A percentile compares a stretch with the other conserved stretches of the same genome.
These are phyloP conservation scores for Choloepus hoffmanni DNA, from an alignment of 2,113 vertebrate species.

Conservation along the genomic window DNA sequence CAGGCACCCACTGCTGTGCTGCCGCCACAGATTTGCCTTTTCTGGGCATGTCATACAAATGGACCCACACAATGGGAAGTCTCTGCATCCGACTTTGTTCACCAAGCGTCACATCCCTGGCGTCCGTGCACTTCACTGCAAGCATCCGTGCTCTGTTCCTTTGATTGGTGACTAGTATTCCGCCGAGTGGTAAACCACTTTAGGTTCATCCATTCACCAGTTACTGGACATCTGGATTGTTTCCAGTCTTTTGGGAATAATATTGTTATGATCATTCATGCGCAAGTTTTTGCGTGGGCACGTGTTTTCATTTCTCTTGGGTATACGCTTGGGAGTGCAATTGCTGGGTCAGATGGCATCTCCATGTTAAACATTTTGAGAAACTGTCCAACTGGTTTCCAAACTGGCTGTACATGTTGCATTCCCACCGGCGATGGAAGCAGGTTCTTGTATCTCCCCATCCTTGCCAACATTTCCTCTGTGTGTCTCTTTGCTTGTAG, in stretches of 20 bases:
- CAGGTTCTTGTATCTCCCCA: neutral
- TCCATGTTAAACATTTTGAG: fast-evolving
- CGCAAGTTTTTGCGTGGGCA: too few species aligned
- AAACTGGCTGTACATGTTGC: fast-evolving
- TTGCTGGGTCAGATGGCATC: fast-evolving
- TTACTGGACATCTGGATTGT: neutral
- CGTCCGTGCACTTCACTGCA: fast-evolving
- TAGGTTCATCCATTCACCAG: fast-evolving
- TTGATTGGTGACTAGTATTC: fast-evolving
- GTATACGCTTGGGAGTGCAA: fast-evolving
- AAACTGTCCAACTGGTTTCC: neutral
- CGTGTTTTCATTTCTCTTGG: too few species aligned
- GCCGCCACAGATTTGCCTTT: neutral
- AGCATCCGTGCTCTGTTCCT: fast-evolving
- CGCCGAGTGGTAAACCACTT: fast-evolving
- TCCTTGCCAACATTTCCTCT: fast-evolving
- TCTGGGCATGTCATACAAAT: fast-evolving
- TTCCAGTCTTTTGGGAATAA: neutral
- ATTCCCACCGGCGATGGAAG: fast-evolving
- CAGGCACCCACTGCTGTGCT: fast-evolving
- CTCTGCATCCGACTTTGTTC: neutral
- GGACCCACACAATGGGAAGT: fast-evolving
- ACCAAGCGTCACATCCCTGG: fast-evolving
- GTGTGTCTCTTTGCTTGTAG: neutral
- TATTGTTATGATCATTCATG: fast-evolving